Conservation (phyloP, 2,113 vertebrate genomes). For the Rhadina sibilatrix region DNA sequence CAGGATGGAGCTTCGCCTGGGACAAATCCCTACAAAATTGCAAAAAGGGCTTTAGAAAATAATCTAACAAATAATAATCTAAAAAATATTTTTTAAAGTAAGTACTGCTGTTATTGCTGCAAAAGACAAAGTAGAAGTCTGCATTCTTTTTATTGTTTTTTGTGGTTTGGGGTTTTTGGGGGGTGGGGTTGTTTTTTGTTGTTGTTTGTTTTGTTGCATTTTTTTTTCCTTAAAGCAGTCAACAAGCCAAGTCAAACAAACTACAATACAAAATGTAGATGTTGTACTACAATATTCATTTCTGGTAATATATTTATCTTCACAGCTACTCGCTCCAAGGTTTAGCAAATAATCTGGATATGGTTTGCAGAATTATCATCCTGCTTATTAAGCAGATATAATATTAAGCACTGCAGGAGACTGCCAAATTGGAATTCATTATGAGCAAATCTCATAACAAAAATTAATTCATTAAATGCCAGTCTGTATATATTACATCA, state of each 20-base stretch:
- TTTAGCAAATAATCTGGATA: constrained; percentile 21
- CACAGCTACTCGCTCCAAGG: background rate
- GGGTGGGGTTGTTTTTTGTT: too few relatives aligned
- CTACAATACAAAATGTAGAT: background rate
- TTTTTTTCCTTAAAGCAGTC: background rate
- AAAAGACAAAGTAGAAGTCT: background rate
- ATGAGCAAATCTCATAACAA: background rate
- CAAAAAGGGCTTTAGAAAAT: background rate
- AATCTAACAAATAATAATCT: background rate
- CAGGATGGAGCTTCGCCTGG: background rate
- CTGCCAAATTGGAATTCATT: constrained; percentile 37
- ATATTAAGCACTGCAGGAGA: background rate
- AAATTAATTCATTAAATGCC: constrained; percentile 48
- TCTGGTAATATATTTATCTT: background rate
- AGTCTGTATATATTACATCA: background rate
- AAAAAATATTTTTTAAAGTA: background rate
- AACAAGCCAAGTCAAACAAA: background rate
- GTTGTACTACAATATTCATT: background rate
- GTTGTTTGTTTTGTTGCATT: too few relatives aligned
- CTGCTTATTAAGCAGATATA: constrained; percentile 35
- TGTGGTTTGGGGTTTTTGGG: background rate
- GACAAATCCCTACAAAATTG: background rate
- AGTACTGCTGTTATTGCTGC: background rate
- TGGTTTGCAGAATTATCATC: background rate
- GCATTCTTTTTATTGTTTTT: too few relatives aligned